phyloP scores from a whole-genome alignment of 2,113 vertebrate genomes.

The Odocoileus virginianus region DNA sequence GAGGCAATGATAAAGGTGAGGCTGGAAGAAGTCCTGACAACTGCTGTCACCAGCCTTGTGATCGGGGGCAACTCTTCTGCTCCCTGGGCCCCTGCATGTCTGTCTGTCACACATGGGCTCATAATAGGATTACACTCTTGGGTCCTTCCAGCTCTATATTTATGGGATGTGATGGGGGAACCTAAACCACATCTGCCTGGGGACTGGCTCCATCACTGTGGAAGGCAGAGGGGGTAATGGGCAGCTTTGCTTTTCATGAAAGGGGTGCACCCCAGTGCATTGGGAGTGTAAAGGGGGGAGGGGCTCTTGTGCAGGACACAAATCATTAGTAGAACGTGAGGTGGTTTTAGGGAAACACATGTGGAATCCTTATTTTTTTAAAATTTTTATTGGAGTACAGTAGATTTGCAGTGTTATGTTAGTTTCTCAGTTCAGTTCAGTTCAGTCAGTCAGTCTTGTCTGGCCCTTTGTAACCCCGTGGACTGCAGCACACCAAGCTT shows the following conservation, averaged over 20 bases:
- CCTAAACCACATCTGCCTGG: not conserved
- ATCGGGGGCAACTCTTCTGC: not conserved
- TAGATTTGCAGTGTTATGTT: not conserved
- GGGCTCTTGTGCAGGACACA: not conserved
- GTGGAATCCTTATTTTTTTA: not conserved
- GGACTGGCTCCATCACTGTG: fast-evolving
- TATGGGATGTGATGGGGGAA: not conserved
- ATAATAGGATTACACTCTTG: not conserved
- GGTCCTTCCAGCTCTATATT: not conserved
- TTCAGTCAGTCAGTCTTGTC: not conserved
- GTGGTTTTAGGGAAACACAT: not conserved
- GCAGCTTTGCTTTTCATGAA: not conserved
- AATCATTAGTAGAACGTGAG: not conserved
- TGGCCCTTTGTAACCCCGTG: not conserved
- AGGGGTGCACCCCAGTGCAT: not conserved
- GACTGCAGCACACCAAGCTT: not conserved
- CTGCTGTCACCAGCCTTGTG: not conserved
- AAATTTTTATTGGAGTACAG: not conserved
- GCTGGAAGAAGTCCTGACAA: not conserved
- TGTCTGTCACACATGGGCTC: not conserved
- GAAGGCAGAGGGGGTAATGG: not conserved
- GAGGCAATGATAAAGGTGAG: not conserved
- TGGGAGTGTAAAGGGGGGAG: too few relatives aligned
- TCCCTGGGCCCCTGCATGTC: not conserved
- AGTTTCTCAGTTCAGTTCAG: not conserved